Base-by-base conservation (phyloP, 2,888 invertebrate species). In the Orchesella flavescens region DNA sequence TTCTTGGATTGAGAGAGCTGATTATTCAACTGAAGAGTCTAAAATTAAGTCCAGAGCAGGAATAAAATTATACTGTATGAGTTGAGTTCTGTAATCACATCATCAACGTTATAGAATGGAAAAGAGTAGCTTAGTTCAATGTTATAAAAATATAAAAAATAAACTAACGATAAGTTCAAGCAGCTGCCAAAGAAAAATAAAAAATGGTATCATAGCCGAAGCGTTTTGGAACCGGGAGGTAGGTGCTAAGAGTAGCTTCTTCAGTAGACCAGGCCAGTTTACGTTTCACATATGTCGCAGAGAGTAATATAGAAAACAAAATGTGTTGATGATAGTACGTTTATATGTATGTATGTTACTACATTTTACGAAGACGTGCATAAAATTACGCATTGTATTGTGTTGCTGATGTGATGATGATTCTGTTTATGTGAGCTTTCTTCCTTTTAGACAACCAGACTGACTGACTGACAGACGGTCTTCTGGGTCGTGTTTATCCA, bases 201-300 rank as follows among this genome's bases (percentile, higher is more conserved):
- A 34, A 34, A 34, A 7, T 34, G 34, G 34, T 34, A 7, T 4
- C 2, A 34, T 34, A 7, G 34, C 34, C 63, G 24, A 13, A 23
- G 23, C 15, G 46, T 23, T 68, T 46, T 49, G 68, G 68, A 49
- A 23, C n/a, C 46, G 68, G 68, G 68, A 49, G 68, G 23, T 21
- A 9, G 19, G 19, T 10, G 65, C 13, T 46, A 34, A 7, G 2
- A 34, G 49, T 1, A 44, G 69, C 19, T 23, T 24, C 5, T 53
- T 46, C 5, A 46, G 19, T 12, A 24, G 53, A 69, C 53, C 71
- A 24, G 53, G 53, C 53, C 71, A 71, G 71, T 71, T 71, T 57
- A 71, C 71, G 57, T 17, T 71, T 71, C 57, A 71, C 71, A 71
- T 71, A 71, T 71, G 71, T 71, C 71, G 71, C 71, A 71, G 71